Evolutionary conservation across 2,113 vertebrate genomes (phyloP).

Genomic region (Chinchilla lanigera): DNA sequence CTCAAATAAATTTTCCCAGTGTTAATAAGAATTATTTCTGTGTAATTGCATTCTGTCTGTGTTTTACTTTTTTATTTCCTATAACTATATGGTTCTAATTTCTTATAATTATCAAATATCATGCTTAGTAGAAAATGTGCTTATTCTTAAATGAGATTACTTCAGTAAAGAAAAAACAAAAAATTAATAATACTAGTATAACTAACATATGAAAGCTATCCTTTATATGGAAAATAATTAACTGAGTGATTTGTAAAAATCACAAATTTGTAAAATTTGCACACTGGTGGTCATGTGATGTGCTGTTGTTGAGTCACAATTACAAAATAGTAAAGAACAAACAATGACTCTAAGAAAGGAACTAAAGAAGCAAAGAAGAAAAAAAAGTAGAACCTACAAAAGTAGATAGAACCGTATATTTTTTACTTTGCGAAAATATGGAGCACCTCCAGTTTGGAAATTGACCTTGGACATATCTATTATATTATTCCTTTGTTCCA

Average conservation of each 20-base stretch:
- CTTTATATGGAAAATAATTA: neutral
- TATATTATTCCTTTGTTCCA: neutral
- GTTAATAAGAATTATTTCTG: neutral
- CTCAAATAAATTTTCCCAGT: neutral
- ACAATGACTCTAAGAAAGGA: neutral
- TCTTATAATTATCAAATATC: neutral
- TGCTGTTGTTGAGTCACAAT: neutral
- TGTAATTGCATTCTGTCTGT: neutral
- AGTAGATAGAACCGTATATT: neutral
- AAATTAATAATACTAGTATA: neutral
- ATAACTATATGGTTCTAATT: neutral
- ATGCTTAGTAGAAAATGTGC: neutral
- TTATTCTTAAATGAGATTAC: neutral
- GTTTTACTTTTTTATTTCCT: neutral
- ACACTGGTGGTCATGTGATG: neutral
- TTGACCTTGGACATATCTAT: neutral
- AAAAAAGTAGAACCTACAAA: neutral
- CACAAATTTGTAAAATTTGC: neutral
- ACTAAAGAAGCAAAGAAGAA: neutral
- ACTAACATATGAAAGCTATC: neutral
- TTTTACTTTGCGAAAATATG: neutral
- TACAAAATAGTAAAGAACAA: neutral
- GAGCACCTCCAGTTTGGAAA: neutral
- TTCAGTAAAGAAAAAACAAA: neutral
- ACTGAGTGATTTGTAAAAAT: neutral